A percentile compares a stretch with the other conserved stretches of the same genome.
phyloP scores from a whole-genome alignment of 2,888 invertebrate genomes.

The Chloroclystis v-ata region DNA sequence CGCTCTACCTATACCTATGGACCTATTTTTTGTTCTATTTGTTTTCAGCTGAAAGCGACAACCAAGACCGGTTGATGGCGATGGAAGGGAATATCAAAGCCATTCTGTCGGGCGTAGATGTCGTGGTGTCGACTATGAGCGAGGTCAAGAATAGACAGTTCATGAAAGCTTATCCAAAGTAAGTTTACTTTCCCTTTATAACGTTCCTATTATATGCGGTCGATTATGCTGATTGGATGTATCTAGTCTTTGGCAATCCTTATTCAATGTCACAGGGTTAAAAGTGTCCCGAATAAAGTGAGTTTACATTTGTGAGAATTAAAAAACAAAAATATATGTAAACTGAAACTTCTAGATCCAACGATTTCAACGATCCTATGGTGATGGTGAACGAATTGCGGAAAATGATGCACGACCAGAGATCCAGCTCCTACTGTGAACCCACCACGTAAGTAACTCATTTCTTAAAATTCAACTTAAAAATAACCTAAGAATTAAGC shows the following conservation, averaged over 20 bases:
- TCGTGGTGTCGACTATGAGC: constrained; percentile 55
- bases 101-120: constrained; percentile 52
- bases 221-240: too few species aligned
- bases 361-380: constrained; percentile 35
- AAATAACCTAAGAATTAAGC: too few species aligned
- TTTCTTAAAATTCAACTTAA: not conserved
- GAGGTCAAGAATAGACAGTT: constrained; percentile 62
- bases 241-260: too few species aligned
- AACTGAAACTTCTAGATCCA: too few species aligned
- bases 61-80: constrained; percentile 45
- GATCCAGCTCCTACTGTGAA: constrained; percentile 43
- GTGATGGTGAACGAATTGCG: constrained; percentile 57
- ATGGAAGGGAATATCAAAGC: constrained; percentile 51
- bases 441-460: constrained; percentile 54
- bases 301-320: too few species aligned
- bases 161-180: constrained; percentile 41
- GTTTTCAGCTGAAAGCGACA: constrained; percentile 34
- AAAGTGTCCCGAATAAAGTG: too few species aligned
- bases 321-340: too few species aligned
- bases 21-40: not conserved
- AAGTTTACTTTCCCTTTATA: constrained; percentile 21
- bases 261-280: too few species aligned
- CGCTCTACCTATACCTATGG: not conserved
- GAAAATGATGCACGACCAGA: constrained; percentile 57
- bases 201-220: too few species aligned